A percentile compares a stretch with the other conserved stretches of the same genome.
phyloP scores from a whole-genome alignment of 1,140 invertebrate genomes.

The Hylaeus volcanicus region DNA sequence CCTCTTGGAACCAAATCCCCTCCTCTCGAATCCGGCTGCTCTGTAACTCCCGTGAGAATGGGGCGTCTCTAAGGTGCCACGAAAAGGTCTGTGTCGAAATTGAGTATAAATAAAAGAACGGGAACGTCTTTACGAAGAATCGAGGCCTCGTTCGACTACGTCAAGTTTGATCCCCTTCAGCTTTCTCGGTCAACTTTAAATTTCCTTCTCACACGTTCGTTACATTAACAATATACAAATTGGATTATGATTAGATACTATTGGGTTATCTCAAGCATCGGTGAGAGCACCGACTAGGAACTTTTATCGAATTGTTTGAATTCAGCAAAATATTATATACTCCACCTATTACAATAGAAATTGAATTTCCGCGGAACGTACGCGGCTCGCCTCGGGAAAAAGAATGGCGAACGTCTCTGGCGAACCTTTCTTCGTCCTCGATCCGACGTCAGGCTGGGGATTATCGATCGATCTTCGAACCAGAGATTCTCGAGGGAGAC shows the following conservation, averaged over 20 bases:
- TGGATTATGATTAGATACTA: too few relatives aligned
- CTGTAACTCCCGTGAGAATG: constrained; percentile 24
- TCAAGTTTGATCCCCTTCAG: constrained; percentile 30
- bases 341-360: not conserved
- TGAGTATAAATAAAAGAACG: not conserved
- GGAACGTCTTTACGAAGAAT: constrained; percentile 13
- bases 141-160: not conserved
- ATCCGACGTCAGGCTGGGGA: too few relatives aligned
- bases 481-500: too few relatives aligned
- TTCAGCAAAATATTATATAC: too few relatives aligned
- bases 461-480: too few relatives aligned
- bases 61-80: not conserved
- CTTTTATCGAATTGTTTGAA: too few relatives aligned
- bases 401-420: too few relatives aligned
- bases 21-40: not conserved
- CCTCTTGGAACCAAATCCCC: not conserved
- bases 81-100: not conserved
- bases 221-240: too few relatives aligned
- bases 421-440: too few relatives aligned
- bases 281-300: too few relatives aligned
- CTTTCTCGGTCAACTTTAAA: constrained; percentile 5
- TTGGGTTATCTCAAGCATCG: too few relatives aligned
- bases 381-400: not conserved
- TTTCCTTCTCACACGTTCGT: too few relatives aligned
- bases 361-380: constrained; percentile 13